Evolutionary conservation across 2,888 invertebrate species (phyloP).

Genomic region (Corythucha ciliata): DNA sequence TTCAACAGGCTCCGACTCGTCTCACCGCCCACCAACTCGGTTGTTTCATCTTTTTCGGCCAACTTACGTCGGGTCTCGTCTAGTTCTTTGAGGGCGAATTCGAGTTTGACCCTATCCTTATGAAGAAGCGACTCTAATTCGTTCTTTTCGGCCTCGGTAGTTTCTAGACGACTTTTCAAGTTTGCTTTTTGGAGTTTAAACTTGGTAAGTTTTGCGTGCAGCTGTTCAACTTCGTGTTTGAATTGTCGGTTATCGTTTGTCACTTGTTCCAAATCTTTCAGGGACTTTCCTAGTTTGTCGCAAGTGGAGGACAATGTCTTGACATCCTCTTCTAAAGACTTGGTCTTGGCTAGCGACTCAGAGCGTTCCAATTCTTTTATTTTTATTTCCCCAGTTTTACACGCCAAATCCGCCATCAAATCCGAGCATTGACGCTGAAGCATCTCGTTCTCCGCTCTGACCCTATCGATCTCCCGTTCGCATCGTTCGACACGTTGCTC

Average conservation of each 20-base stretch:
- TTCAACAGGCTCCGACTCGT: not conserved
- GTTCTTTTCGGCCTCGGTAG: not conserved
- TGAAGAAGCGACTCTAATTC: conserved; percentile 8
- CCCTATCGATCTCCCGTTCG: too few species aligned
- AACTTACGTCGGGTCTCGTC: too few species aligned
- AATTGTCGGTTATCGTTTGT: not conserved
- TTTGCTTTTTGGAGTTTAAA: not conserved
- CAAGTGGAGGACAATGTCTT: not conserved
- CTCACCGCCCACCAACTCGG: too few species aligned
- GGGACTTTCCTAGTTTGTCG: not conserved
- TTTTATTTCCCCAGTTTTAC: too few species aligned
- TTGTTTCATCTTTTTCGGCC: too few species aligned
- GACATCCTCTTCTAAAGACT: not conserved
- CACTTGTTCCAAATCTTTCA: not conserved
- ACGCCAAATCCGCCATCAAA: too few species aligned
- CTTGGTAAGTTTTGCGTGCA: not conserved
- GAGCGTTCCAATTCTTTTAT: not conserved
- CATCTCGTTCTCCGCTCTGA: too few species aligned
- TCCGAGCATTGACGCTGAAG: too few species aligned
- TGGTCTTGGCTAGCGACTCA: too few species aligned
- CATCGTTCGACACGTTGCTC: too few species aligned
- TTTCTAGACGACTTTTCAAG: not conserved
- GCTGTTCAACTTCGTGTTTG: not conserved
- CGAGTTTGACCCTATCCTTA: conserved; percentile 12
- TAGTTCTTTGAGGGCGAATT: conserved; percentile 6